Conservation (phyloP, 2,888 invertebrate genomes). For the Macaria liturata region DNA sequence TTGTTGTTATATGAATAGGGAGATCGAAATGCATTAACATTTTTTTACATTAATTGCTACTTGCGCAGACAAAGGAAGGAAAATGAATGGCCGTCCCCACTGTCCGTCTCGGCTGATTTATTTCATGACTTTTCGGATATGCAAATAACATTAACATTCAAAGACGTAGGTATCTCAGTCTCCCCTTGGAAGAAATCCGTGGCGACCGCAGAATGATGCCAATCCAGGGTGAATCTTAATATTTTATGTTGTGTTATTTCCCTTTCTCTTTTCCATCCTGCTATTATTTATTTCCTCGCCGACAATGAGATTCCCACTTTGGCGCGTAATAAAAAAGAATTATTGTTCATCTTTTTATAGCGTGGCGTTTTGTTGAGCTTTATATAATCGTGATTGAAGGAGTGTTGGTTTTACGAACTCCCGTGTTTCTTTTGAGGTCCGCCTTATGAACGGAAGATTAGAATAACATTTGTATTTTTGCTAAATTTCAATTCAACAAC, state of each 20-base stretch:
- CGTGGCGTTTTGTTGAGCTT: conserved; percentile 75
- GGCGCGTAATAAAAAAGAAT: conserved; percentile 82
- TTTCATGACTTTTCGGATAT: conserved; percentile 83
- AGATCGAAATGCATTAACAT: conserved; percentile 48
- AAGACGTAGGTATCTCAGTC: conserved; percentile 73
- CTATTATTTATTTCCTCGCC: conserved; percentile 81
- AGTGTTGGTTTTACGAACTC: conserved; percentile 52
- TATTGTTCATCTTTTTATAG: conserved; percentile 82
- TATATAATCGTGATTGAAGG: conserved; percentile 71
- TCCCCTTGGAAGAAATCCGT: conserved; percentile 70
- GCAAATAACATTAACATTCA: conserved; percentile 82
- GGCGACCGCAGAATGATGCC: conserved; percentile 80
- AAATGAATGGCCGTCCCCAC: conserved; percentile 76
- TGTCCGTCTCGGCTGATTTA: conserved; percentile 82
- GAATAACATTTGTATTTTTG: too few species aligned
- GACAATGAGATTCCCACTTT: conserved; percentile 83
- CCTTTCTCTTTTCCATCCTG: conserved; percentile 78
- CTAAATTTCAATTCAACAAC: too few species aligned
- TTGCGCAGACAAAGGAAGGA: conserved; percentile 69
- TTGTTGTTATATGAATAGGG: conserved; percentile 22
- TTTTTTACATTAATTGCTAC: conserved; percentile 71
- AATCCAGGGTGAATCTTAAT: conserved; percentile 82
- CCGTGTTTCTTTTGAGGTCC: conserved; percentile 29
- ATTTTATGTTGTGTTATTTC: conserved; percentile 83
- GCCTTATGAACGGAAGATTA: conserved; percentile 7